These are phyloP conservation scores for Trissolcus japonicus DNA, from an alignment of 2,888 invertebrate species.

Conservation along the genomic window DNA sequence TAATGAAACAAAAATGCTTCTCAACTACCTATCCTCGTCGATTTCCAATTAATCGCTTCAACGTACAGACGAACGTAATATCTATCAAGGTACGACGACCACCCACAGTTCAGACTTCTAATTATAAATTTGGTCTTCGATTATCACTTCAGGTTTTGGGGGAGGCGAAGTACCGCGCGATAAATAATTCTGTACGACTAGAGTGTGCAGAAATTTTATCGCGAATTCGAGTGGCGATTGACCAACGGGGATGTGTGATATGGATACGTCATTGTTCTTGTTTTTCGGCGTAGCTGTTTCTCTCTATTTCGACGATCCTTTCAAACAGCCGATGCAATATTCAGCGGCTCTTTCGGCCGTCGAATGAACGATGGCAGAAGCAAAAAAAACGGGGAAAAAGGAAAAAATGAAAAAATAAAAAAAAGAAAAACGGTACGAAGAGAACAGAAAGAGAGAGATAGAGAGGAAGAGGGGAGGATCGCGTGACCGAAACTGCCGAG, in stretches of 20 bases:
- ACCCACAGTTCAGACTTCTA: slow-evolving; percentile 7
- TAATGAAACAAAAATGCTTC: slow-evolving; percentile 30
- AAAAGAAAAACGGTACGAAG: slow-evolving; percentile 33
- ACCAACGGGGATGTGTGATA: slow-evolving; percentile 74
- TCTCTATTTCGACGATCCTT: slow-evolving; percentile 64
- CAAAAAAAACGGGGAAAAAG: slow-evolving; percentile 32
- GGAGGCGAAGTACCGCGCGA: slow-evolving; percentile 50
- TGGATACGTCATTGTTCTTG: slow-evolving; percentile 58
- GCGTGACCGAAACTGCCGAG: slow-evolving; percentile 72
- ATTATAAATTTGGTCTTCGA: slow-evolving; percentile 50
- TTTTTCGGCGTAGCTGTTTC: slow-evolving; percentile 49
- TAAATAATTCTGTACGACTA: slow-evolving; percentile 70
- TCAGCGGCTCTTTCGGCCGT: slow-evolving; percentile 69
- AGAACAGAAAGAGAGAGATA: slow-evolving; percentile 46
- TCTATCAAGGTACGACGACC: not conserved
- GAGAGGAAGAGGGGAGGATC: slow-evolving; percentile 57
- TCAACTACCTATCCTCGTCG: not conserved
- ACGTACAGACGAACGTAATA: slow-evolving; percentile 3
- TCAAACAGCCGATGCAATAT: slow-evolving; percentile 76
- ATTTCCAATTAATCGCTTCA: slow-evolving; percentile 29
- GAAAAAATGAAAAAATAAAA: slow-evolving; percentile 33
- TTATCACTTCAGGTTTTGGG: slow-evolving; percentile 25
- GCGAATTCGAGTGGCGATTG: slow-evolving; percentile 72
- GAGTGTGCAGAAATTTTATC: slow-evolving; percentile 69
- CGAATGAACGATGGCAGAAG: slow-evolving; percentile 20